These are phyloP conservation scores for Hyperoodon ampullatus DNA, from an alignment of 2,113 vertebrate genomes.

Conservation along the genomic window DNA sequence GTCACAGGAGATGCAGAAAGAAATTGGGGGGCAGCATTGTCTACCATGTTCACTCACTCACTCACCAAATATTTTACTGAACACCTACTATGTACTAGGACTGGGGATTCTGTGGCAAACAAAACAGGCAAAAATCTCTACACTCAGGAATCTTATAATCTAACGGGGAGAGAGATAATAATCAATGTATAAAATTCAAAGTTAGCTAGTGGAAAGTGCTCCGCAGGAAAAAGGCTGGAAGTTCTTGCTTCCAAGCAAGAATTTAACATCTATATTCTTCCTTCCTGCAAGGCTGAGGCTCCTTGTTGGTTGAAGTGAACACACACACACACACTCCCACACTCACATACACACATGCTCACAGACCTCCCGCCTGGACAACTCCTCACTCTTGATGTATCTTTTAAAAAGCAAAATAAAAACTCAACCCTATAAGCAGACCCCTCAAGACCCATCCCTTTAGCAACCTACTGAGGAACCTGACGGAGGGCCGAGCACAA, in stretches of 20 bases:
- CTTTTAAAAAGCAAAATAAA: background rate
- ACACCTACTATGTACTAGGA: background rate
- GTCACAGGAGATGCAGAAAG: background rate
- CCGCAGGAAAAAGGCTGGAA: background rate
- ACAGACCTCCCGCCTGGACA: background rate
- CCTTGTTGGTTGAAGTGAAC: background rate
- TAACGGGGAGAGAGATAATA: background rate
- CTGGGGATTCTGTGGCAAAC: background rate
- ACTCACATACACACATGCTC: too few species aligned
- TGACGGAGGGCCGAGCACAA: background rate
- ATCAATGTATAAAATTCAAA: background rate
- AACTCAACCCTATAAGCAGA: background rate
- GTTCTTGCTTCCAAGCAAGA: background rate
- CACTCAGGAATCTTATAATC: background rate
- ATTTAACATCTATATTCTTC: background rate
- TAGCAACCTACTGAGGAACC: accelerated
- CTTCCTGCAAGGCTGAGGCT: background rate
- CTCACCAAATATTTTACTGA: background rate
- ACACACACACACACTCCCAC: background rate
- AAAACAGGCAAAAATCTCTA: background rate
- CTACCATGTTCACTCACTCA: background rate
- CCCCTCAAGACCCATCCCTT: background rate
- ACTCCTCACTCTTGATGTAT: background rate
- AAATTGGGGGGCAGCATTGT: background rate
- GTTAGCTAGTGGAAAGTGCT: background rate